phyloP scores from a whole-genome alignment of 2,797 vertebrate species.

The Chelonia mydas region DNA sequence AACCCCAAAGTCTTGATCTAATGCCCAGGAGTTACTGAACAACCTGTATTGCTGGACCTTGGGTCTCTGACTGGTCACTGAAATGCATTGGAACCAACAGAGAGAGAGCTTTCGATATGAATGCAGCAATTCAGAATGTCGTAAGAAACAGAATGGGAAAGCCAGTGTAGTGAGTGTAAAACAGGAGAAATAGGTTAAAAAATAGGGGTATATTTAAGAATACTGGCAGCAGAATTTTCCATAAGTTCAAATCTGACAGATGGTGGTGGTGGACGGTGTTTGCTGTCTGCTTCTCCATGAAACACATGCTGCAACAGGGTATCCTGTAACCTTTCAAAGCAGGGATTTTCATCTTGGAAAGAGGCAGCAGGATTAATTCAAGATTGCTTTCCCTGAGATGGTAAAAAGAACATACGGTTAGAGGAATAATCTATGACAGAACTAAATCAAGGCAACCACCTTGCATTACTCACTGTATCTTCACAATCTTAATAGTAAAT shows the following conservation, averaged over 20 bases:
- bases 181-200: not conserved
- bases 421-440: not conserved
- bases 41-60: not conserved
- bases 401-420: not conserved
- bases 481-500: not conserved
- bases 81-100: not conserved
- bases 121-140: conserved; percentile 25
- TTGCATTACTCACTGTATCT: not conserved
- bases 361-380: not conserved
- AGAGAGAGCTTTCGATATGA: conserved; percentile 45
- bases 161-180: not conserved
- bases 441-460: conserved; percentile 1
- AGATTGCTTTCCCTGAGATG: not conserved
- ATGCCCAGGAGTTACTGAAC: not conserved
- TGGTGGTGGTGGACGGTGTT: not conserved
- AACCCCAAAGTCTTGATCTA: not conserved
- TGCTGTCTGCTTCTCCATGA: not conserved
- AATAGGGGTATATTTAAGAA: not conserved
- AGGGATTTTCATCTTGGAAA: not conserved
- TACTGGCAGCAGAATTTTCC: not conserved
- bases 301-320: not conserved
- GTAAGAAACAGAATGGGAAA: not conserved
- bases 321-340: not conserved
- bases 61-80: not conserved
- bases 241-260: not conserved